These are phyloP conservation scores for Sinonovacula constricta DNA, from an alignment of 1,140 invertebrate species.

Conservation along the genomic window DNA sequence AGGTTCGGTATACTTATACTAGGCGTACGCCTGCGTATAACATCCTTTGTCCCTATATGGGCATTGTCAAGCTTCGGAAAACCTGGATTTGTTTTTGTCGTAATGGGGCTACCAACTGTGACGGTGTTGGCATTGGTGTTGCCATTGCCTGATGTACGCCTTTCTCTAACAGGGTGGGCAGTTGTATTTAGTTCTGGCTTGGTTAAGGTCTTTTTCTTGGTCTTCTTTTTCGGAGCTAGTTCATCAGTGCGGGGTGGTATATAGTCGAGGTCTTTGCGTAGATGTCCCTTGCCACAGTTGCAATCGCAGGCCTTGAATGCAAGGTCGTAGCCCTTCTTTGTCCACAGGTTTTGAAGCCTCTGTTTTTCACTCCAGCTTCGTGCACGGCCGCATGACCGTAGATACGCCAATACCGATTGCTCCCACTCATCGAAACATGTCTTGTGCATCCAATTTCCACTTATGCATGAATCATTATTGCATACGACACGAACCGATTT, in stretches of 20 bases:
- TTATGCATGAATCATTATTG: slow-evolving; percentile 94
- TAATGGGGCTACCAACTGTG: neutral
- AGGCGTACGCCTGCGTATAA: slow-evolving; percentile 43
- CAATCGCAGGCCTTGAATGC: slow-evolving; percentile 91
- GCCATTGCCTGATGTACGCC: slow-evolving; percentile 48
- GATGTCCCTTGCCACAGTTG: slow-evolving; percentile 89
- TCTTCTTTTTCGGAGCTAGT: slow-evolving; percentile 75
- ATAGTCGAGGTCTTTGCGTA: slow-evolving; percentile 97
- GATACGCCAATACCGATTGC: slow-evolving; percentile 89
- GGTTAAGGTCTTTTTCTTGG: slow-evolving; percentile 81
- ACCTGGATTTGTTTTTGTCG: slow-evolving; percentile 1
- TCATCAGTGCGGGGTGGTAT: slow-evolving; percentile 80
- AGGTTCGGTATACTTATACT: slow-evolving; percentile 49
- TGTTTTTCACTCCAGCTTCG: slow-evolving; percentile 96
- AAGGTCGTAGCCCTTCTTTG: slow-evolving; percentile 97
- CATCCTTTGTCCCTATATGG: slow-evolving; percentile 4
- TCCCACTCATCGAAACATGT: slow-evolving; percentile 97
- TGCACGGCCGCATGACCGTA: slow-evolving; percentile 93
- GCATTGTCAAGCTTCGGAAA: slow-evolving; percentile 1
- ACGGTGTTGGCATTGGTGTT: slow-evolving; percentile 70
- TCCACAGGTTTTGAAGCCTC: slow-evolving; percentile 96
- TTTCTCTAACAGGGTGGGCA: slow-evolving; percentile 46
- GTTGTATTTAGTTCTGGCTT: slow-evolving; percentile 78
- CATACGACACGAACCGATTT: slow-evolving; percentile 91
- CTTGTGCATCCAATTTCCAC: slow-evolving; percentile 95